Evolutionary conservation across 2,888 invertebrate genomes (phyloP).

Genomic region (Autographa gamma): DNA sequence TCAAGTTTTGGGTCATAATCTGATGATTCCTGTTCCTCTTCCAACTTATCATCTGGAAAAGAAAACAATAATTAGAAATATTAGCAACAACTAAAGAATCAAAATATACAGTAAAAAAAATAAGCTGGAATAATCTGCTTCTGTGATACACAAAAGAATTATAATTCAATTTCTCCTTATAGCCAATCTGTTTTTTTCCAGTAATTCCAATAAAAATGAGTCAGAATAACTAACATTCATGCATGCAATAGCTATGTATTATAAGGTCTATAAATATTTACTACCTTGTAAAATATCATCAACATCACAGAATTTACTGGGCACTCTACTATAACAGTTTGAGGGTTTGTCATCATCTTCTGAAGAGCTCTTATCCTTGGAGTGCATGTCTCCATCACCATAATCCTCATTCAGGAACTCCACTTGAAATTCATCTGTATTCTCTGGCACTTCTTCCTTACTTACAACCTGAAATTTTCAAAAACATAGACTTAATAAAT

Average conservation of each 20-base stretch:
- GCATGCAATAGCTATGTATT: no score
- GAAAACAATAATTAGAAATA: no score
- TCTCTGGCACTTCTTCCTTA: conserved; percentile 44
- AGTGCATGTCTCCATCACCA: conserved; percentile 41
- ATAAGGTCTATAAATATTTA: neutral
- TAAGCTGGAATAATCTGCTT: no score
- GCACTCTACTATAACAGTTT: conserved; percentile 39
- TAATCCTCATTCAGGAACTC: conserved; percentile 48
- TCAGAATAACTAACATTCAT: neutral
- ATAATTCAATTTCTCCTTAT: no score
- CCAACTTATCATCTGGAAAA: conserved; percentile 41
- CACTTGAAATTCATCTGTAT: conserved; percentile 34
- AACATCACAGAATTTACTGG: conserved; percentile 55
- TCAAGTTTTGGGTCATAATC: conserved; percentile 48
- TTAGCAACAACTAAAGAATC: no score
- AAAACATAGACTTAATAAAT: no score
- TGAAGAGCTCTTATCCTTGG: conserved; percentile 49
- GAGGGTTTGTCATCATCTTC: conserved; percentile 37
- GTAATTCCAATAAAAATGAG: no score
- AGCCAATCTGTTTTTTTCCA: no score
- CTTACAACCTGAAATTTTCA: conserved; percentile 44
- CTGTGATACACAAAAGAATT: no score
- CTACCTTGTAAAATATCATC: conserved; percentile 54
- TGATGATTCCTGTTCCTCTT: conserved; percentile 50
- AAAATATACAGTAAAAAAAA: no score